These are phyloP conservation scores for Scaptomyza polygonia DNA, from an alignment of 2,888 invertebrate genomes.

Conservation along the genomic window DNA sequence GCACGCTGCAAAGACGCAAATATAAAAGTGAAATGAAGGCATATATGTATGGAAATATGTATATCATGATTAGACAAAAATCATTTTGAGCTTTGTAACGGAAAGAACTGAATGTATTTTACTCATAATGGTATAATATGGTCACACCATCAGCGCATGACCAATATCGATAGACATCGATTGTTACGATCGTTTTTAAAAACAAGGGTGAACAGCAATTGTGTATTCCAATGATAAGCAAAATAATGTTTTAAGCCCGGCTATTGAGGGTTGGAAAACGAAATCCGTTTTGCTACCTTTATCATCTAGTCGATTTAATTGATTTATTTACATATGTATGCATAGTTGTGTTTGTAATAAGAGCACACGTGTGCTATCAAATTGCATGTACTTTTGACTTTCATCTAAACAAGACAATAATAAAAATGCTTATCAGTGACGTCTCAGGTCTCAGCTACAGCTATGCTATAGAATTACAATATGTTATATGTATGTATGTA, in stretches of 20 bases:
- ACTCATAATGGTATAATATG: neutral
- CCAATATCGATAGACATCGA: slow-evolving; percentile 43
- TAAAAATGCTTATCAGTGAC: slow-evolving; percentile 48
- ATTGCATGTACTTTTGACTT: slow-evolving; percentile 47
- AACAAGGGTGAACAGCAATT: neutral
- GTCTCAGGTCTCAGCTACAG: slow-evolving; percentile 31
- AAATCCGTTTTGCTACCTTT: slow-evolving; percentile 12
- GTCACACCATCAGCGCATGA: slow-evolving; percentile 17
- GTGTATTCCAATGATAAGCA: neutral
- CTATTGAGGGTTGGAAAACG: neutral
- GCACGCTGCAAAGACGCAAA: slow-evolving; percentile 18
- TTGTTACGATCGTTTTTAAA: slow-evolving; percentile 19
- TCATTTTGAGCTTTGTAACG: slow-evolving; percentile 25
- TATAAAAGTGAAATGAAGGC: neutral
- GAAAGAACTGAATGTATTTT: slow-evolving; percentile 1
- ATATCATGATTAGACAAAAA: slow-evolving; percentile 3
- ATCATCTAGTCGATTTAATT: slow-evolving; percentile 16
- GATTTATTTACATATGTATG: neutral
- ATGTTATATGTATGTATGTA: neutral
- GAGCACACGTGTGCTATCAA: slow-evolving; percentile 7
- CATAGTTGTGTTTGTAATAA: neutral
- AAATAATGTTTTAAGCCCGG: neutral
- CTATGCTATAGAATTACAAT: slow-evolving; percentile 24
- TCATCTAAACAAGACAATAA: slow-evolving; percentile 3
- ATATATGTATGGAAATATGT: neutral